These are phyloP conservation scores for Mercenaria mercenaria DNA, from an alignment of 1,140 invertebrate species.

Conservation along the genomic window DNA sequence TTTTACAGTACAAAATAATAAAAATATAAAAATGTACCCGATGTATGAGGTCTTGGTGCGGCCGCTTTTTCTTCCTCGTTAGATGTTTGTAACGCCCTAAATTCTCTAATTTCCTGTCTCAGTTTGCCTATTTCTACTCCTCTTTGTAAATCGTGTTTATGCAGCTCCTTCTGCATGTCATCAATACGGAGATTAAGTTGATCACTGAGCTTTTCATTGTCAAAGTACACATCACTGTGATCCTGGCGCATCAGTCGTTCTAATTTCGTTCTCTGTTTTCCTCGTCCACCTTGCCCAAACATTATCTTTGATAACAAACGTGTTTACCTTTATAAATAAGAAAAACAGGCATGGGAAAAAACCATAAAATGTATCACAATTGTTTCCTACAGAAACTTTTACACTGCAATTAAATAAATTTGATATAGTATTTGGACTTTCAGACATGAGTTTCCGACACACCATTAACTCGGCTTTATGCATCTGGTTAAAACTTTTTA, in stretches of 20 bases:
- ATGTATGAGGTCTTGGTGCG: conserved; percentile 32
- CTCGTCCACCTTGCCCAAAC: conserved; percentile 39
- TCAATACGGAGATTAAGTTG: conserved; percentile 63
- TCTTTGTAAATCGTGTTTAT: conserved; percentile 53
- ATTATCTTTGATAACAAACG: not conserved
- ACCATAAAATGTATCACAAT: too few species aligned
- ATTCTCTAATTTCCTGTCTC: conserved; percentile 65
- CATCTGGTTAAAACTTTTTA: too few species aligned
- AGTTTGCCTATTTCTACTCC: conserved; percentile 46
- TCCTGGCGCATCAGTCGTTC: conserved; percentile 72
- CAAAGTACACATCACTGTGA: conserved; percentile 77
- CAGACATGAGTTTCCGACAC: too few species aligned
- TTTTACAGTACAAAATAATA: too few species aligned
- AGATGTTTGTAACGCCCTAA: conserved; percentile 40
- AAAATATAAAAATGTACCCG: conserved; percentile 21
- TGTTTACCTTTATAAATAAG: not conserved
- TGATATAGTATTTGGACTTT: too few species aligned
- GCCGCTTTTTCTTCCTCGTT: conserved; percentile 52
- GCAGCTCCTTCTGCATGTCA: conserved; percentile 67
- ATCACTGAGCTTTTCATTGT: conserved; percentile 75
- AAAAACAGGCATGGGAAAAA: not conserved
- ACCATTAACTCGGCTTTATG: too few species aligned
- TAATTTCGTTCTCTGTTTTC: conserved; percentile 54
- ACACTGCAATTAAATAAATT: too few species aligned
- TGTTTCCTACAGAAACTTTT: too few species aligned